Conservation (phyloP, 2,797 vertebrate genomes). For the Taenioides sp. region DNA sequence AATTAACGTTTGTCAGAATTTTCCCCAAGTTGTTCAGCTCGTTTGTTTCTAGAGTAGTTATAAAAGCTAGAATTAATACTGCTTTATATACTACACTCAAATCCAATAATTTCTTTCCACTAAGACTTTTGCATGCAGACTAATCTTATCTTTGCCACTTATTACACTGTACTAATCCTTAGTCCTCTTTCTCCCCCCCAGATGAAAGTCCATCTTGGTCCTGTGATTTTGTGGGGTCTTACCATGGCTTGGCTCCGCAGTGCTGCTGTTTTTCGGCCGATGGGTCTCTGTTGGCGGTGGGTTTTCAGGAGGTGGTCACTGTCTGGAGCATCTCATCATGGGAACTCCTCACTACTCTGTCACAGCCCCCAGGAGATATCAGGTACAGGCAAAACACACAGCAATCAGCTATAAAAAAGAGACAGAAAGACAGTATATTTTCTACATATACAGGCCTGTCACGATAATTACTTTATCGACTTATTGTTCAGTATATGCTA, state of each 20-base stretch:
- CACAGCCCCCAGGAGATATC: constrained; percentile 89
- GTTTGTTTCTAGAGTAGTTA: neutral
- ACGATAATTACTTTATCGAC: too few relatives aligned
- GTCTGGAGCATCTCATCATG: constrained; percentile 89
- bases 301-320: constrained; percentile 88
- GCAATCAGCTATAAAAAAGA: neutral
- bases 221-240: constrained; percentile 93
- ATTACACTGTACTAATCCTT: constrained; percentile 9
- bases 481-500: too few relatives aligned
- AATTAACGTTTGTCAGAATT: neutral
- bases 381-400: constrained; percentile 68
- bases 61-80: neutral
- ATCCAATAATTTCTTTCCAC: too few relatives aligned
- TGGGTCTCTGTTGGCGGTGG: constrained; percentile 89
- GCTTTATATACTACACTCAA: neutral
- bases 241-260: constrained; percentile 84
- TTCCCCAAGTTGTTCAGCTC: neutral
- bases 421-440: too few relatives aligned
- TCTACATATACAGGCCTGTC: too few relatives aligned
- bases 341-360: constrained; percentile 91
- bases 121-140: neutral
- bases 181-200: constrained; percentile 14
- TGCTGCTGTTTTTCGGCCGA: constrained; percentile 92
- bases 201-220: constrained; percentile 84
- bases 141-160: neutral